phyloP scores from a whole-genome alignment of 2,888 invertebrate genomes.

The Chrysolina americana region DNA sequence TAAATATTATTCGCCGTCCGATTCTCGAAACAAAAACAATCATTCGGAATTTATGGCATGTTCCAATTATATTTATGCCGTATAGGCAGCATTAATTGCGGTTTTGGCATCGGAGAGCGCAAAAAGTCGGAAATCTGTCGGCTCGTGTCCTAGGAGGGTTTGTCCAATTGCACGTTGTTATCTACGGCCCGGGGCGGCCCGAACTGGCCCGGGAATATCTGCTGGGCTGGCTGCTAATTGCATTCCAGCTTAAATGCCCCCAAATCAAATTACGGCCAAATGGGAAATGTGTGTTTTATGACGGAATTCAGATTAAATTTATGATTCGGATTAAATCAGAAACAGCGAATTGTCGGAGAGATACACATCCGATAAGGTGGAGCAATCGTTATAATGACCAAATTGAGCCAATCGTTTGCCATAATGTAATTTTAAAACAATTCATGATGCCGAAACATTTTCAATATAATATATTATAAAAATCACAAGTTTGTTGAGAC shows the following conservation, averaged over 20 bases:
- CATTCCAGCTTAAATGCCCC: slow-evolving; percentile 57
- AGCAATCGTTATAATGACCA: not conserved
- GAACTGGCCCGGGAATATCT: slow-evolving; percentile 50
- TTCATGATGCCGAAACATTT: too few species aligned
- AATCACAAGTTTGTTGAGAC: too few species aligned
- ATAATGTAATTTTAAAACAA: too few species aligned
- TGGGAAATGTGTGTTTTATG: slow-evolving; percentile 55
- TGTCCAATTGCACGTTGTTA: slow-evolving; percentile 51
- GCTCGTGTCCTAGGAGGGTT: slow-evolving; percentile 52
- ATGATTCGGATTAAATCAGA: slow-evolving; percentile 49
- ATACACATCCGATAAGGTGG: slow-evolving; percentile 3
- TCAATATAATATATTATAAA: too few species aligned
- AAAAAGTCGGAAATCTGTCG: slow-evolving; percentile 28
- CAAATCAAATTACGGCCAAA: slow-evolving; percentile 57
- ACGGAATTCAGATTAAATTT: slow-evolving; percentile 47
- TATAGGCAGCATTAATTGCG: slow-evolving; percentile 56
- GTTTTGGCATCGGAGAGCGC: slow-evolving; percentile 33
- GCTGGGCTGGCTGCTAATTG: slow-evolving; percentile 51
- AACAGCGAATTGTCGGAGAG: not conserved
- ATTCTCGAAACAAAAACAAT: slow-evolving; percentile 46
- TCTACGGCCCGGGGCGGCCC: slow-evolving; percentile 57
- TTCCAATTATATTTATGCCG: slow-evolving; percentile 60
- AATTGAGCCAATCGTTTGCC: not conserved
- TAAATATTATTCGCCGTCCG: not conserved
- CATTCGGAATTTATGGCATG: slow-evolving; percentile 55